Evolutionary conservation across 2,888 invertebrate species (phyloP).

Genomic region (Dasypogon diadema): DNA sequence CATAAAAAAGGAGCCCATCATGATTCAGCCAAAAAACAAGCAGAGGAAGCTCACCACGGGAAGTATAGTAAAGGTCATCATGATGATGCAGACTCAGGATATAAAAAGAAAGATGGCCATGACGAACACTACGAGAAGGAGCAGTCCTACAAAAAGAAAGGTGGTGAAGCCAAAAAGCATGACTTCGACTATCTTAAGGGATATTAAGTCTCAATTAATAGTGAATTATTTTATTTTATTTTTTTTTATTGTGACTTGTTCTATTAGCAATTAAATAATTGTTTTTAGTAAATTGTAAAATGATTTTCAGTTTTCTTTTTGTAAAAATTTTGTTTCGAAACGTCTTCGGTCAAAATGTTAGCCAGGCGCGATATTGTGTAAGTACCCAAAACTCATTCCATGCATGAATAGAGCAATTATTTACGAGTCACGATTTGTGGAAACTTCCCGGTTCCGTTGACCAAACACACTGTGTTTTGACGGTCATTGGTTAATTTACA

Average conservation of each 20-base stretch:
- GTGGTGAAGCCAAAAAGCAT: conserved; percentile 64
- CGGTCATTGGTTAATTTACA: too few relatives aligned
- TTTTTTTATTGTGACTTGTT: conserved; percentile 4
- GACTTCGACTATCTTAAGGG: conserved; percentile 36
- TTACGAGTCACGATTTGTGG: background rate
- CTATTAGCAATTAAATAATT: conserved; percentile 19
- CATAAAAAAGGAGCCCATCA: conserved; percentile 83
- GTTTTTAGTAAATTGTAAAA: background rate
- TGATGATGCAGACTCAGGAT: conserved; percentile 80
- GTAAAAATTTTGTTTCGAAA: background rate
- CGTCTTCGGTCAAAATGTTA: background rate
- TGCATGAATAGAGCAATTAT: conserved; percentile 6
- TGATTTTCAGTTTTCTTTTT: background rate
- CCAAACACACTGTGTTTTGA: too few relatives aligned
- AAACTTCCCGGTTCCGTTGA: background rate
- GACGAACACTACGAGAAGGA: conserved; percentile 79
- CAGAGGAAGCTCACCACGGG: conserved; percentile 81
- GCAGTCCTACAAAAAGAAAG: conserved; percentile 79
- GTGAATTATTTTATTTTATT: conserved; percentile 27
- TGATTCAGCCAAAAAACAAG: conserved; percentile 79
- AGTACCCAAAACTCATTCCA: background rate
- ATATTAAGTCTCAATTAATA: background rate
- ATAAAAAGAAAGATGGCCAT: conserved; percentile 80
- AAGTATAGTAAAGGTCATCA: conserved; percentile 81
- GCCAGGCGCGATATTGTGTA: too few relatives aligned